Base-by-base conservation (phyloP, 2,888 invertebrate species). In the Mythimna loreyi region DNA sequence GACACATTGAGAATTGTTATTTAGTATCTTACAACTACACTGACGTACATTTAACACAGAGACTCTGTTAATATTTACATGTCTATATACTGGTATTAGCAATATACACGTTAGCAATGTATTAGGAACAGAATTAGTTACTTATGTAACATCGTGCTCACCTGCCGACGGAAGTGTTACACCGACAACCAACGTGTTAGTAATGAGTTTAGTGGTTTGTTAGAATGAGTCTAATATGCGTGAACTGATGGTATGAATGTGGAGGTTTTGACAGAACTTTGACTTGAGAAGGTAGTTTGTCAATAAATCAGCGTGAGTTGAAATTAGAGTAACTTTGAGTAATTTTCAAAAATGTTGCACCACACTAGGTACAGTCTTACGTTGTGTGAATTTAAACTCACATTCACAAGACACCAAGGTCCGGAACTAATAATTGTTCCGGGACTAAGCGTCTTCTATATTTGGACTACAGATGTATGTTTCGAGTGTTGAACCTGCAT, bases 71-170 rank as follows among this genome's bases (percentile, higher is more conserved):
- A 84, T 87, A 85, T 83, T 81, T 85, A 83, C 85, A 87, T 72
- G 40, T 72, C 66, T 78, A 69, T 57, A 72, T 72, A 81, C 60
- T 71, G 59, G 59, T 80, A 86, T 90, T 93, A 93, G 93, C 93
- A 93, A 93, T 93, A 91, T 91, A 93, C 93, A 93, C 92, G 92
- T 93, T 92, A 93, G 91, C 92, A 76, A 85, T 67, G 33, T 66
- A 78, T 68, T 69, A 73, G 65, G 58, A 52, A 80, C 52, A 72
- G 58, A 69, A 61, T 80, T 60, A 72, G 50, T 47, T 25, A 62
- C 28, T 59, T 64, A 70, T 74, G 67, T 77, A 67, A 77, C 72
- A 63, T 66, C 28, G 65, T 79, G 81, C 80, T 81, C 80, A 76
- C 73, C 76, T 81, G 63, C 47, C 33, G 57, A 55, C 40, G 58